Conservation (phyloP, 92 coral and sea anemone species). For the Epizoanthus ramosus region DNA sequence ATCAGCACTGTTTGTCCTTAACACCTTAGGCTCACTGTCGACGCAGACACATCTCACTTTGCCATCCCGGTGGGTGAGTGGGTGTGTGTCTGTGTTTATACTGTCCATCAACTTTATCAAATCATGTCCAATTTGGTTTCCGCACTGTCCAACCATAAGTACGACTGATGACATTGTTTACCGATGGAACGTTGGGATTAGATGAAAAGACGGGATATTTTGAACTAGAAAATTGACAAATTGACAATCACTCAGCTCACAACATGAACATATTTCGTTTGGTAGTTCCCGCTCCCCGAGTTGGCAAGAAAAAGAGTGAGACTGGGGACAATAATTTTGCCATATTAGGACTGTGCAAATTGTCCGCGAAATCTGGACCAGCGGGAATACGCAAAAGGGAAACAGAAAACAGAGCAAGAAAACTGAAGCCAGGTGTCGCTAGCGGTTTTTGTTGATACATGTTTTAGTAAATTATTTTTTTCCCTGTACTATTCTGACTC, state of each 20-base stretch:
- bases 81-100: conserved; percentile 54
- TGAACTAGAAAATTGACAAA: not conserved
- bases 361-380: conserved; percentile 42
- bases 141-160: conserved; percentile 87
- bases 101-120: conserved; percentile 79
- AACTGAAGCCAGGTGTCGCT: conserved; percentile 23
- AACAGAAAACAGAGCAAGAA: no score
- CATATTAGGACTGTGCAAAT: conserved; percentile 30
- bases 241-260: no score
- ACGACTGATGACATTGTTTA: conserved; percentile 73
- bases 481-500: not conserved
- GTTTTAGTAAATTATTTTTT: not conserved
- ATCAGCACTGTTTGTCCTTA: conserved; percentile 54
- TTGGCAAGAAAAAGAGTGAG: not conserved
- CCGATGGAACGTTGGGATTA: not conserved
- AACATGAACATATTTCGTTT: no score
- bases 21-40: conserved; percentile 86
- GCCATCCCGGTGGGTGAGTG: conserved; percentile 87
- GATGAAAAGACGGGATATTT: not conserved
- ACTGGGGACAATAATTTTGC: conserved; percentile 3
- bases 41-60: conserved; percentile 86
- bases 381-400: conserved; percentile 52
- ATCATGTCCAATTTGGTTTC: conserved; percentile 89
- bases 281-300: no score
- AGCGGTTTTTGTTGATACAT: conserved; percentile 24